phyloP scores from a whole-genome alignment of 2,113 vertebrate genomes.

The Carlito syrichta region DNA sequence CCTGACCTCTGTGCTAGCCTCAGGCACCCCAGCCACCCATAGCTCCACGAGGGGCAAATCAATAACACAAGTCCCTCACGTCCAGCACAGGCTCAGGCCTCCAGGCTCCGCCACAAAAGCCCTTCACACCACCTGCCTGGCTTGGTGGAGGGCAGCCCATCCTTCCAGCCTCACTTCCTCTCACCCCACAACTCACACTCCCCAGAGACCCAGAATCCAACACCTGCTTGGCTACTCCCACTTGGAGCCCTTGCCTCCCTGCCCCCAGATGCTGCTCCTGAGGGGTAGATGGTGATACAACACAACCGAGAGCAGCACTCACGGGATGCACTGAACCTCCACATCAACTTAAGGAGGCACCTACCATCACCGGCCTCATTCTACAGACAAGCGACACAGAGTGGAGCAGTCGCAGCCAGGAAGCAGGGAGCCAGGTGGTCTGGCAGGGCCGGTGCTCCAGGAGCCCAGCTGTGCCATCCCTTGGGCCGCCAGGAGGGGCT shows the following conservation, averaged over 20 bases:
- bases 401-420: neutral
- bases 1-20: neutral
- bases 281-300: neutral
- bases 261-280: neutral
- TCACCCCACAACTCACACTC: neutral
- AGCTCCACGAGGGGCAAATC: neutral
- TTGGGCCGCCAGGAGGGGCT: neutral
- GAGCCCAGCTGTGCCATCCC: neutral
- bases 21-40: neutral
- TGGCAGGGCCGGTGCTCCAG: neutral
- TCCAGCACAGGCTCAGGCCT: neutral
- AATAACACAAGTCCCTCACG: neutral
- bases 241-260: neutral
- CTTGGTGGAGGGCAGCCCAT: neutral
- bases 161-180: neutral
- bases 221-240: neutral
- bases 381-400: neutral
- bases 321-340: neutral
- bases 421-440: no score
- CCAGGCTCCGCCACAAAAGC: no score
- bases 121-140: no score
- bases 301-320: neutral
- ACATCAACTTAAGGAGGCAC: neutral
- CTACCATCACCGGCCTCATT: neutral
- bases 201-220: neutral